These are phyloP conservation scores for Neolamprologus devosi DNA, from an alignment of 2,113 vertebrate species.

Conservation along the genomic window DNA sequence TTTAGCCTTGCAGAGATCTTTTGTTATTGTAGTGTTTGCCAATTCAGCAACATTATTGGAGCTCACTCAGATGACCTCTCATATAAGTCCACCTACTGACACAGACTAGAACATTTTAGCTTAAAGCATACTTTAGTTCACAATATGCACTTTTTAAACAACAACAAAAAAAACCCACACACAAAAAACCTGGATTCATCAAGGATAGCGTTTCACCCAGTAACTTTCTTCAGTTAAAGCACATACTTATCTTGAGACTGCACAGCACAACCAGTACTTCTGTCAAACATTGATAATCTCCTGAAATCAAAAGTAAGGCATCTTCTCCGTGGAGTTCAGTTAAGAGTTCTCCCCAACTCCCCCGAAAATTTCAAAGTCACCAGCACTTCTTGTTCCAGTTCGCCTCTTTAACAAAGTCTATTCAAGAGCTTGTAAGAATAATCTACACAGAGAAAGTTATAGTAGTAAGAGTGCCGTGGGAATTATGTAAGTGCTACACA, in stretches of 20 bases:
- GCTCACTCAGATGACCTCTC: neutral
- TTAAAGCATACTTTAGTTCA: neutral
- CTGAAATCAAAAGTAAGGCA: slow-evolving; percentile 23
- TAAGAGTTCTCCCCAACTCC: neutral
- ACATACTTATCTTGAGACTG: slow-evolving; percentile 37
- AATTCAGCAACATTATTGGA: neutral
- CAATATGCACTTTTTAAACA: neutral
- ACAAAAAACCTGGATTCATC: neutral
- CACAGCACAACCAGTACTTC: slow-evolving; percentile 26
- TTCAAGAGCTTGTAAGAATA: neutral
- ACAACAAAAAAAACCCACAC: neutral
- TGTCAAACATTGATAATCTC: slow-evolving; percentile 35
- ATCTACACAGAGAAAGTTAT: neutral
- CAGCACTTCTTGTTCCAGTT: neutral
- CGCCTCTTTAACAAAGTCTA: neutral
- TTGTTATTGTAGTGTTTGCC: neutral
- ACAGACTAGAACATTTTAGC: neutral
- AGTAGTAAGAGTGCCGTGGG: neutral
- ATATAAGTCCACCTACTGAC: neutral
- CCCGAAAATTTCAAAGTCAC: neutral
- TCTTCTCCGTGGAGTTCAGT: neutral
- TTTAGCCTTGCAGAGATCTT: neutral
- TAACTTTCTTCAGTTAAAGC: slow-evolving; percentile 15
- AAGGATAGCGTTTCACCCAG: neutral
- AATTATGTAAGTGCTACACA: neutral